phyloP scores from a whole-genome alignment of 2,797 vertebrate genomes.

The Steatocranus sp. region DNA sequence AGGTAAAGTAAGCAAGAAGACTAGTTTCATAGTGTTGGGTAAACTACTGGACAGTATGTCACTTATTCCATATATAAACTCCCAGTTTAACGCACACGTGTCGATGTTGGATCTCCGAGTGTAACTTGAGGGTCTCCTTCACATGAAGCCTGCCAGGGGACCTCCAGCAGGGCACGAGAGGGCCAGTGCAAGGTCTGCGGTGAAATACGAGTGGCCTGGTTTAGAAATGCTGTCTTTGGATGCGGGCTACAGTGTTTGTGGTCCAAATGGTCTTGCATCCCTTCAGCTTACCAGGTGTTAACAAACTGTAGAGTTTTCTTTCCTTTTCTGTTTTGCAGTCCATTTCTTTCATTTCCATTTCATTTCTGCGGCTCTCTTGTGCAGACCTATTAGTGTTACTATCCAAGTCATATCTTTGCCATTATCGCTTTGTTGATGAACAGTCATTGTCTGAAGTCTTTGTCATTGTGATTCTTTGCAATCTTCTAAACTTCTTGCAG shows the following conservation, averaged over 20 bases:
- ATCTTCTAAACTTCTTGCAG: not conserved
- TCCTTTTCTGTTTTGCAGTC: not conserved
- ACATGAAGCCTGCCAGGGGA: not conserved
- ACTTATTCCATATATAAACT: not conserved
- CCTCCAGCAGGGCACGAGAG: constrained; percentile 21
- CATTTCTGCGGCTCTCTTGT: not conserved
- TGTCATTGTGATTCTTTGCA: not conserved
- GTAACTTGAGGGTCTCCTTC: not conserved
- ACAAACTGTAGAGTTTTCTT: constrained; percentile 41
- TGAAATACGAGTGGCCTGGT: constrained; percentile 41
- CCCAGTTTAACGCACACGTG: not conserved
- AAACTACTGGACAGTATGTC: not conserved
- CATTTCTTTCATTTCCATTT: constrained; percentile 9
- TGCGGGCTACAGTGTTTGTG: constrained; percentile 25
- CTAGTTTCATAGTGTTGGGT: not conserved
- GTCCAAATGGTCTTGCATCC: constrained; percentile 26
- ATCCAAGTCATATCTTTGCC: not conserved
- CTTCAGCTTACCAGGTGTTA: constrained; percentile 24
- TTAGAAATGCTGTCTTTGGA: constrained; percentile 60
- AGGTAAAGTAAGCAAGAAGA: not conserved
- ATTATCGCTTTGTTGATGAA: not conserved
- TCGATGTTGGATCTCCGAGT: not conserved
- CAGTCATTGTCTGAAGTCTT: not conserved
- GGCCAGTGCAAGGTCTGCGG: constrained; percentile 16
- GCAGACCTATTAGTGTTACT: not conserved